These are phyloP conservation scores for Diogma glabrata DNA, from an alignment of 2,888 invertebrate species.

Conservation along the genomic window DNA sequence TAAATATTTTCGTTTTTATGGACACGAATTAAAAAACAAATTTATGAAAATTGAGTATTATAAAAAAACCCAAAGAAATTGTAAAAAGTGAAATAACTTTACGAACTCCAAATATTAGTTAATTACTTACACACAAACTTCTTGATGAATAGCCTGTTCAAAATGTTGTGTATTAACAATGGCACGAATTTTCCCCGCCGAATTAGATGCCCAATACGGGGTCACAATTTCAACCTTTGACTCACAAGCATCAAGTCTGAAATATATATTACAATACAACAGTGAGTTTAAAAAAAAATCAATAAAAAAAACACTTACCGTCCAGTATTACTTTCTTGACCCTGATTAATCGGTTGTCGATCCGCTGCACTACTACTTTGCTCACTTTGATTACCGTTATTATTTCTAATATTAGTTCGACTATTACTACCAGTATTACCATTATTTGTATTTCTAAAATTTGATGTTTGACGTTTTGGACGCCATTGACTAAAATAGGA, in stretches of 20 bases:
- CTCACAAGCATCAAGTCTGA: conserved; percentile 72
- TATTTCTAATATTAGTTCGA: conserved; percentile 3
- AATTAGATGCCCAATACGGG: conserved; percentile 90
- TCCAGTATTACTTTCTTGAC: conserved; percentile 21
- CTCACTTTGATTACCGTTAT: conserved; percentile 11
- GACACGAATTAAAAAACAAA: too few species aligned
- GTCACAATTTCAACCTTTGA: conserved; percentile 87
- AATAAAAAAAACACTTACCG: conserved; percentile 21
- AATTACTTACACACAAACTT: conserved; percentile 75
- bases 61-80: too few species aligned
- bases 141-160: conserved; percentile 89
- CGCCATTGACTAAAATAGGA: conserved; percentile 44
- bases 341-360: conserved; percentile 12
- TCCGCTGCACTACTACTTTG: conserved; percentile 6
- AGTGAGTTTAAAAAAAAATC: not conserved
- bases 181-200: conserved; percentile 80
- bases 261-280: not conserved
- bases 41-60: too few species aligned
- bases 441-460: conserved; percentile 37
- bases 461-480: conserved; percentile 39
- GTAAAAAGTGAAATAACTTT: too few species aligned
- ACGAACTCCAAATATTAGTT: too few species aligned
- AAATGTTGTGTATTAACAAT: conserved; percentile 92
- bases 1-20: too few species aligned
- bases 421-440: conserved; percentile 12